phyloP scores from a whole-genome alignment of 2,888 invertebrate genomes.

The Heteromurus nitidus region DNA sequence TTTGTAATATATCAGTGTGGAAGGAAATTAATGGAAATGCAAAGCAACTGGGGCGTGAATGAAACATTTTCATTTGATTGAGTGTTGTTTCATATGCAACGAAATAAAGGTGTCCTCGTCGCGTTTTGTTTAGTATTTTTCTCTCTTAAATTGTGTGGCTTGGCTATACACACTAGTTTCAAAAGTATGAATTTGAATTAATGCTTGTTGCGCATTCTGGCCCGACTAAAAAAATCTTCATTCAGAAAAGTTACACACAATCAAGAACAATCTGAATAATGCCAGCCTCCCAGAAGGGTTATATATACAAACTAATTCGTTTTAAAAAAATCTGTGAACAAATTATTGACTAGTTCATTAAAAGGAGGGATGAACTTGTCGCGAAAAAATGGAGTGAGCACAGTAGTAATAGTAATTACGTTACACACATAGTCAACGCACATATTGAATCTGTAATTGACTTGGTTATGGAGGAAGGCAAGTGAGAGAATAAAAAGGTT shows the following conservation, averaged over 20 bases:
- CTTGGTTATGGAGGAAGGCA: conserved; percentile 21
- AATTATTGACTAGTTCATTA: conserved; percentile 73
- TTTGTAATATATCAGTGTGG: conserved; percentile 8
- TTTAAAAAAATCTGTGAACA: conserved; percentile 67
- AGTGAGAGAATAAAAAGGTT: neutral
- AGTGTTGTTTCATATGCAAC: conserved; percentile 48
- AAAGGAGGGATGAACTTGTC: conserved; percentile 48
- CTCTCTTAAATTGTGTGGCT: conserved; percentile 3
- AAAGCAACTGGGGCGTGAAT: conserved; percentile 63
- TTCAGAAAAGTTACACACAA: too few species aligned
- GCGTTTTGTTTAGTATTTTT: neutral
- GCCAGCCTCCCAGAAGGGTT: conserved; percentile 29
- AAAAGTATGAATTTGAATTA: too few species aligned
- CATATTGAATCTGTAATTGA: conserved; percentile 33
- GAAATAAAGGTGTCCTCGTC: neutral
- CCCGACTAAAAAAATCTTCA: too few species aligned
- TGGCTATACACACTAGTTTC: too few species aligned
- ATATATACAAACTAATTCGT: neutral
- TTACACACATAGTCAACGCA: conserved; percentile 12
- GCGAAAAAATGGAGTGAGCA: conserved; percentile 49
- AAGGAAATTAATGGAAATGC: conserved; percentile 60
- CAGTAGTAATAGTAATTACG: conserved; percentile 26
- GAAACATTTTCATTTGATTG: conserved; percentile 62
- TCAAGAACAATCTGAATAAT: neutral
- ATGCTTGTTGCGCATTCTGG: too few species aligned